Base-by-base conservation (phyloP, 1,140 invertebrate species). In the Phymorhynchus buccinoides region DNA sequence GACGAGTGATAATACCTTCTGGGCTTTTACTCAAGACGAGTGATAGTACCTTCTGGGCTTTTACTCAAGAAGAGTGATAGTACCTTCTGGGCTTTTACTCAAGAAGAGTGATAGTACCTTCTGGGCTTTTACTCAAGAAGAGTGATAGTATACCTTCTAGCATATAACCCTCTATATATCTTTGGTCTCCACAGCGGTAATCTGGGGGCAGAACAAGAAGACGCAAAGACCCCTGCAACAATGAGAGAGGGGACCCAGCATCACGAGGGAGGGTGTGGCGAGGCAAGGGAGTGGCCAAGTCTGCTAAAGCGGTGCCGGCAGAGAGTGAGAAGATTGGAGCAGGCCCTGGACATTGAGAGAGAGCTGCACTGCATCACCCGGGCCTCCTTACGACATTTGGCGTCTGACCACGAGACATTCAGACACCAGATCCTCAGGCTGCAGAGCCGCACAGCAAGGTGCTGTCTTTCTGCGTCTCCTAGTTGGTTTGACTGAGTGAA, bases 341-440 rank as follows among this genome's bases (percentile, higher is more conserved):
- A n/a, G 30, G 75, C 22, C 2, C 75, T 78, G 22, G 12, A 44
- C 27, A 16, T 44, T 2, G 75, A 78, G 75, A 41, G 35, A 39
- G 75, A 78, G 27, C 39, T 78, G 37, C 75, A 78, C 75, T 3
- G 16, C 35, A 78, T 42, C 35, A 78, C 75, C 75, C 18, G 75
- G 37, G 12, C 75, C 37, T 78, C 75, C 37, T 27, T 78, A 27
- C 37, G 18, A 3, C 3, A 9, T 12, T 16, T 78, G 75, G 39
- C 1, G 22, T 37, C 30, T 1, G 75, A 78, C 75, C 75, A 78
- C 39, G 16, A n/a, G 12, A 6, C 7, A 37, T 78, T 78, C 9
- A 14, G 75, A 2, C 39, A n/a, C 27, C 75, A 78, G 75, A 18
- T 78, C 9, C 22, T 44, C 39, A 27, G 39, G 4, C 2, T 78